Percentiles rank a stretch among this genome's conserved stretches.
Evolutionary conservation across 2,888 invertebrate species (phyloP).

Genomic region (Oscheius onirici): DNA sequence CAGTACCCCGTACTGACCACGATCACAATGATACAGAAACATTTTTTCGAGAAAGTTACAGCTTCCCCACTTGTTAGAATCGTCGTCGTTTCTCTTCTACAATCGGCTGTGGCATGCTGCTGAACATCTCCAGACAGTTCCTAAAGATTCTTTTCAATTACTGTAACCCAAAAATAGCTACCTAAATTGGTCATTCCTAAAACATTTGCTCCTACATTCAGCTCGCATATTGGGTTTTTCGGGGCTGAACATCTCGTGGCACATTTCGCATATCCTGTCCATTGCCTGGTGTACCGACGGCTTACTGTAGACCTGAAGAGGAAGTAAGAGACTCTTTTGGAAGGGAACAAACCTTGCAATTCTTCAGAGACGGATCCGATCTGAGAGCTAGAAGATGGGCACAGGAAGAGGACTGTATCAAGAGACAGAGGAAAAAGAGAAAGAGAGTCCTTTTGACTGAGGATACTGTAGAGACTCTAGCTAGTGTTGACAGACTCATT

Average conservation of each 20-base stretch:
- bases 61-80: background rate
- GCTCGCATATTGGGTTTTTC: conserved; percentile 57
- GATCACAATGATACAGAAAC: conserved; percentile 19
- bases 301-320: conserved; percentile 56
- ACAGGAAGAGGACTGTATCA: background rate
- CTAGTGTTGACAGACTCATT: no score
- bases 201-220: conserved; percentile 62
- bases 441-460: background rate
- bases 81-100: conserved; percentile 1
- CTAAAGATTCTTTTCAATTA: background rate
- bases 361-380: background rate
- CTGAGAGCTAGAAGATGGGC: conserved; percentile 8
- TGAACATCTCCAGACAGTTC: conserved; percentile 18
- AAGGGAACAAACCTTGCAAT: conserved; percentile 11
- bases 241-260: conserved; percentile 65
- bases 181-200: conserved; percentile 55
- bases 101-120: background rate
- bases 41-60: background rate
- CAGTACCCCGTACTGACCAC: background rate
- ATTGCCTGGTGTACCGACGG: conserved; percentile 60
- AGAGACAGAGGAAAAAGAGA: background rate
- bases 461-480: background rate
- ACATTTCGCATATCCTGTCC: conserved; percentile 60
- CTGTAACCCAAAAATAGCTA: background rate
- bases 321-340: background rate